These are phyloP conservation scores for Neodiprion fabricii DNA, from an alignment of 1,140 invertebrate genomes.

Conservation along the genomic window DNA sequence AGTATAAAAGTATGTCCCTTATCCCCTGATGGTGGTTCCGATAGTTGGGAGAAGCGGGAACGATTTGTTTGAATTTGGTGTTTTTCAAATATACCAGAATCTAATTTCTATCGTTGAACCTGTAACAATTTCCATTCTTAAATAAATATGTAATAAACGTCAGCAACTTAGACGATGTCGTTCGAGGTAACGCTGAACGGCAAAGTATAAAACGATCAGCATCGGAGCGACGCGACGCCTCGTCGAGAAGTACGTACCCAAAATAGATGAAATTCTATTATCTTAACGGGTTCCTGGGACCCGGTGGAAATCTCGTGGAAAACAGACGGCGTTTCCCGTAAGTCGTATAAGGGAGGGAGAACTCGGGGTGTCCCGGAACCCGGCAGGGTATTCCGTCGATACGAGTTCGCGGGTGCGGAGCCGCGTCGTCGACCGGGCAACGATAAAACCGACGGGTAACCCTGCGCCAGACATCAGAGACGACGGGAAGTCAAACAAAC, in stretches of 20 bases:
- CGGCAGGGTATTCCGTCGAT: not conserved
- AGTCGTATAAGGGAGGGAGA: not conserved
- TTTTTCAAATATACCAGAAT: too few species aligned
- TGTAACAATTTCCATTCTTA: too few species aligned
- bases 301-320: not conserved
- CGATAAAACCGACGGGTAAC: not conserved
- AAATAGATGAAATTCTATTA: slow-evolving; percentile 6
- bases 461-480: slow-evolving; percentile 15
- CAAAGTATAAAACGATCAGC: too few species aligned
- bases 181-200: too few species aligned
- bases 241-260: not conserved
- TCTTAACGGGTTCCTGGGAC: slow-evolving; percentile 4
- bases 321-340: not conserved
- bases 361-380: not conserved
- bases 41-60: too few species aligned
- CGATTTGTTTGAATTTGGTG: too few species aligned
- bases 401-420: not conserved
- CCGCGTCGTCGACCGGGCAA: not conserved
- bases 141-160: too few species aligned
- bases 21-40: too few species aligned
- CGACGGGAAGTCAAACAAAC: slow-evolving; percentile 18
- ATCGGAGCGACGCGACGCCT: too few species aligned
- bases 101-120: too few species aligned
- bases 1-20: too few species aligned
- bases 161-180: too few species aligned